Base-by-base conservation (phyloP, 2,113 vertebrate species). In the Hippocampus abdominalis region DNA sequence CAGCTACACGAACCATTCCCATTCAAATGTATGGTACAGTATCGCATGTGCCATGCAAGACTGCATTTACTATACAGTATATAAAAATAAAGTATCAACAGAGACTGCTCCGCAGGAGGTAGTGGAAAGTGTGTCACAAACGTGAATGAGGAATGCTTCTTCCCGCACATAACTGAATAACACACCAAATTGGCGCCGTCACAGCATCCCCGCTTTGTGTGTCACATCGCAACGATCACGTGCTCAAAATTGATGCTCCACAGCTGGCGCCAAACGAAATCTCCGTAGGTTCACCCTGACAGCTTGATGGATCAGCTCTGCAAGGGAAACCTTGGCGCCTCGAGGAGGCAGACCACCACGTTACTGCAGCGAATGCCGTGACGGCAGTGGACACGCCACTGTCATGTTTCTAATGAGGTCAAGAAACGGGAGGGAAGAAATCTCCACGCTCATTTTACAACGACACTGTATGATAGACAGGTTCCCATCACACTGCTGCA, bases 281-380 rank as follows among this genome's bases (percentile, higher is more conserved):
- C 78, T 65, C 54, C 73, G 59, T 63, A 11, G 25, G 70, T 72
- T 76, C 56, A 46, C 23, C 59, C 78, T 73, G 71, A 71, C 79
- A 68, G 70, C 44, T 16, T 77, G 84, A 83, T 80, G 63, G 84
- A 88, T 83, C 83, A 75, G 78, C 76, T 84, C 72, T 79, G 53
- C 62, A 75, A 60, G 65, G 72, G 53, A 73, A 42, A 70, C 72
- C 46, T 69, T 49, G 5, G 64, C 75, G 20, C 1, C 46, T 73
- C 73, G 48, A 36, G 5, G 53, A 51, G 64, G 75, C 74, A 67
- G 49, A 44, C 13, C 68, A 48, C 36, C 76, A 64, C 44, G 51
- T 56, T 66, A 23, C 40, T 71, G 64, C 78, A 71, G 74, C 70
- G 66, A 21, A 54, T 18, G 20, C 25, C 60, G 53, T 53, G 44